Conservation (phyloP, 2,113 vertebrate genomes). For the Percina caprodes region DNA sequence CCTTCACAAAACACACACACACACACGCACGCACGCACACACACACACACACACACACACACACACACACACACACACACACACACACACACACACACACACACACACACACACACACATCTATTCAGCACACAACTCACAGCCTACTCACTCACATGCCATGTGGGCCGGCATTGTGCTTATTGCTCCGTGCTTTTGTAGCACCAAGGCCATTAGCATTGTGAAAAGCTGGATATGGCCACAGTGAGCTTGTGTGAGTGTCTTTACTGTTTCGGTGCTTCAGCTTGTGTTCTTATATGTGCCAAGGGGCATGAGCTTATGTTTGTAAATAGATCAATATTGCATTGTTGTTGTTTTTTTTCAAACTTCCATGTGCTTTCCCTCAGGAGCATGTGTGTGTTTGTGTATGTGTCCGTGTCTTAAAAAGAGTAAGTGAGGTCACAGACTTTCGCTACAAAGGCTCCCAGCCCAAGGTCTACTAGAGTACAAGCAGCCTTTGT, state of each 20-base stretch:
- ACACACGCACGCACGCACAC: constrained; percentile 30
- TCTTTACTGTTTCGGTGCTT: constrained; percentile 25
- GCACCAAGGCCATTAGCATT: constrained; percentile 70
- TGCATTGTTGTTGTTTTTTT: constrained; percentile 14
- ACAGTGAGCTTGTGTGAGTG: constrained; percentile 26
- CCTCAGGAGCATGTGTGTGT: constrained; percentile 24
- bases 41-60: constrained; percentile 35
- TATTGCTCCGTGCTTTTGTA: constrained; percentile 66
- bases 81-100: constrained; percentile 30
- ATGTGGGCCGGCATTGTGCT: constrained; percentile 67
- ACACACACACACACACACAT: constrained; percentile 43
- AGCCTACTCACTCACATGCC: constrained; percentile 58
- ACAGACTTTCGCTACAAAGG: constrained; percentile 75
- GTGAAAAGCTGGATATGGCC: constrained; percentile 59
- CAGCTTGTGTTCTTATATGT: constrained; percentile 8
- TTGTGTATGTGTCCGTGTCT: constrained; percentile 34
- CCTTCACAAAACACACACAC: constrained; percentile 59
- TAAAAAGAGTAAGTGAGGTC: constrained; percentile 75
- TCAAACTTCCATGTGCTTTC: constrained; percentile 11
- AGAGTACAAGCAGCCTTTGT: constrained; percentile 80
- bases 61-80: constrained; percentile 55
- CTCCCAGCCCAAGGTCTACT: constrained; percentile 74
- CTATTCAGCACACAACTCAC: constrained; percentile 65
- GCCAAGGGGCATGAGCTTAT: constrained; percentile 27
- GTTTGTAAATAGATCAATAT: constrained; percentile 54